These are phyloP conservation scores for Coregonus clupeaformis DNA, from an alignment of 2,113 vertebrate species.

Conservation along the genomic window DNA sequence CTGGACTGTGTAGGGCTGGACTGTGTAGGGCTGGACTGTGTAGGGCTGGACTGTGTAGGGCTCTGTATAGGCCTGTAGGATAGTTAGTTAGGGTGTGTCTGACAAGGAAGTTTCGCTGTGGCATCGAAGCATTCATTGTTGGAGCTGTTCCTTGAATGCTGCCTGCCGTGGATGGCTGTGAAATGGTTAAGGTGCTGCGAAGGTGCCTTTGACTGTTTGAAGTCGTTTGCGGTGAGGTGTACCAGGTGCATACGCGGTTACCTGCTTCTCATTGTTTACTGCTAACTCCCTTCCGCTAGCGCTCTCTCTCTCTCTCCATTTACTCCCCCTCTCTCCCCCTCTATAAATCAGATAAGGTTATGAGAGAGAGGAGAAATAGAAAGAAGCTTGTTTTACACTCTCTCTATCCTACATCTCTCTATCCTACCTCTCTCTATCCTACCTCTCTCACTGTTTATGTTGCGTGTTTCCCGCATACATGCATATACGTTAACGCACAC, in stretches of 20 bases:
- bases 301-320: constrained; percentile 49
- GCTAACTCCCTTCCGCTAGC: constrained; percentile 76
- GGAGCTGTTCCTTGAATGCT: not conserved
- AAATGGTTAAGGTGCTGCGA: constrained; percentile 67
- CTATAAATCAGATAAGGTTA: not conserved
- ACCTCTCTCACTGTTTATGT: not conserved
- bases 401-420: constrained; percentile 1
- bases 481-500: not conserved
- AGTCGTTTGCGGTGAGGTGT: constrained; percentile 64
- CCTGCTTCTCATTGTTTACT: constrained; percentile 79
- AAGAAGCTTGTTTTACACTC: not conserved
- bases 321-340: constrained; percentile 14
- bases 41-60: no score
- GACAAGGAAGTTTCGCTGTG: not conserved
- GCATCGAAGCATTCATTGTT: not conserved
- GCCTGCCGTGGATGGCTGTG: constrained; percentile 24
- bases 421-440: constrained; percentile 2
- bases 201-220: constrained; percentile 68
- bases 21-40: no score
- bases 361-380: constrained; percentile 37
- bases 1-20: no score
- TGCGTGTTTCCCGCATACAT: not conserved
- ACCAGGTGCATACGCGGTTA: constrained; percentile 86
- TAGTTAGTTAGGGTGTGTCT: not conserved
- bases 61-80: not conserved